These are phyloP conservation scores for Agonopterix heracliana DNA, from an alignment of 2,888 invertebrate species.

Conservation along the genomic window DNA sequence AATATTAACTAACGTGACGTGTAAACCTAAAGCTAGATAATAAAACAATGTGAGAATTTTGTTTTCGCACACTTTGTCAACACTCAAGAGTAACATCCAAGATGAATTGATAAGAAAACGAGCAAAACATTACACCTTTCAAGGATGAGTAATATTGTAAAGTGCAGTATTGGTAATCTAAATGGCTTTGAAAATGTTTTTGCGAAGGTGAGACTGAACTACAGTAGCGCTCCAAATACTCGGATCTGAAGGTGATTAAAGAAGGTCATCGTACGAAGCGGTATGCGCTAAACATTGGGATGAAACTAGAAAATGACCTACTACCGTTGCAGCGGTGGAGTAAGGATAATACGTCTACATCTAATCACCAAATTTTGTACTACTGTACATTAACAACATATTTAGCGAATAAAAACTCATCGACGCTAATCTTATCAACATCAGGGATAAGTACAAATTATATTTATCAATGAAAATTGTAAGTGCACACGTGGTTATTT, in stretches of 20 bases:
- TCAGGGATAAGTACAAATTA: slow-evolving; percentile 1
- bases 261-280: slow-evolving; percentile 5
- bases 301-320: slow-evolving; percentile 5
- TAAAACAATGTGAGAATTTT: neutral
- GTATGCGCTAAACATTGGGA: slow-evolving; percentile 2
- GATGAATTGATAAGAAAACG: slow-evolving; percentile 7
- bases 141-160: neutral
- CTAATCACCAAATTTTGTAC: neutral
- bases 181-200: too few relatives aligned
- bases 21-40: too few relatives aligned
- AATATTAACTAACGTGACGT: too few relatives aligned
- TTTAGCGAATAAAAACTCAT: too few relatives aligned
- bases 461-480: slow-evolving; percentile 50
- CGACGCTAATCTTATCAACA: slow-evolving; percentile 22
- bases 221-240: too few relatives aligned
- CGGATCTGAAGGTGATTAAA: neutral
- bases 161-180: neutral
- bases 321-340: neutral
- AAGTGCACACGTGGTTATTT: slow-evolving; percentile 39
- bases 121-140: slow-evolving; percentile 4
- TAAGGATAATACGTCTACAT: neutral
- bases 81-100: neutral
- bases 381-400: neutral
- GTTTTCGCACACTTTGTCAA: neutral
- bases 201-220: too few relatives aligned